Conservation (phyloP, 64 coral and sea anemone genomes). For the Porites lutea region DNA sequence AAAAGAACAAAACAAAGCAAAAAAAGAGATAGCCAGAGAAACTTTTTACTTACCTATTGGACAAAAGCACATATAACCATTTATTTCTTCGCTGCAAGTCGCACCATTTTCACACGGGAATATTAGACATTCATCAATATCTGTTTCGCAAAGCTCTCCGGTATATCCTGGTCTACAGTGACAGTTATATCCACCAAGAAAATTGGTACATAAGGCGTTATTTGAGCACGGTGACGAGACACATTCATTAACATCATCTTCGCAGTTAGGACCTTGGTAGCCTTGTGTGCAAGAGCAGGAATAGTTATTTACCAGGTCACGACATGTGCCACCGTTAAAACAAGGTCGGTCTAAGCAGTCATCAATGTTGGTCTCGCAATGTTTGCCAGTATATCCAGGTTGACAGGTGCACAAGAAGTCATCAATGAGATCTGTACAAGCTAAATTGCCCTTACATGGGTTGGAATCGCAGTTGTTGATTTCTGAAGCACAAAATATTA, state of each 20-base stretch:
- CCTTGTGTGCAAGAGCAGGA: conserved; percentile 68
- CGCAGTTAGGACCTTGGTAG: conserved; percentile 58
- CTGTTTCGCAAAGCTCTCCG: conserved; percentile 28
- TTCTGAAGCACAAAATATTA: conserved; percentile 25
- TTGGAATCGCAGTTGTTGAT: conserved; percentile 68
- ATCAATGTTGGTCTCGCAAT: conserved; percentile 66
- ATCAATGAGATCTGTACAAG: conserved; percentile 60
- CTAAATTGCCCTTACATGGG: conserved; percentile 45
- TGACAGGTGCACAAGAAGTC: conserved; percentile 52
- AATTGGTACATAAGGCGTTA: conserved; percentile 18
- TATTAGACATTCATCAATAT: conserved; percentile 16
- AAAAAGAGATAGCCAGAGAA: too few species aligned
- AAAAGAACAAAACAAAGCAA: too few species aligned
- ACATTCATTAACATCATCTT: conserved; percentile 21
- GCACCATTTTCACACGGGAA: conserved; percentile 14
- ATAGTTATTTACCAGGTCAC: conserved; percentile 63
- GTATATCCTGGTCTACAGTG: conserved; percentile 34
- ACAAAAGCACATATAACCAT: background rate
- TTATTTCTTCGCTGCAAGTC: background rate
- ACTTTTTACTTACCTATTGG: background rate
- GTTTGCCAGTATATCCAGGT: conserved; percentile 59
- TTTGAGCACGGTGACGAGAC: conserved; percentile 2
- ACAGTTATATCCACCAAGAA: conserved; percentile 16
- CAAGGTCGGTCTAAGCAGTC: conserved; percentile 73
- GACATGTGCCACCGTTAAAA: conserved; percentile 66